phyloP scores from a whole-genome alignment of 2,888 invertebrate genomes.

The Elgonia sp. region DNA sequence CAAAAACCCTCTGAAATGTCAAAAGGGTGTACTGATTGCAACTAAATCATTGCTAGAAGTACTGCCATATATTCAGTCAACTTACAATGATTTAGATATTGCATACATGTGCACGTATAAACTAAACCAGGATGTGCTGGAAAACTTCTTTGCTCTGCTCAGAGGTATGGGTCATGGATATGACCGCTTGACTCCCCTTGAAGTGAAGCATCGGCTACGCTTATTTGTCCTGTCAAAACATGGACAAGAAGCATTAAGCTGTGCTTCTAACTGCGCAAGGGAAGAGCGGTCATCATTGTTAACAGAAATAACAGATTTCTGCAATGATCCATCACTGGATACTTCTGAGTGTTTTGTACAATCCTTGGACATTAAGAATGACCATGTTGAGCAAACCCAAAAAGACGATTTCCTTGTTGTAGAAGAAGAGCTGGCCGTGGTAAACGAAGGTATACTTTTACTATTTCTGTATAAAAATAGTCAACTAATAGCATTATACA shows the following conservation, averaged over 20 bases:
- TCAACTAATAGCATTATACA: no score
- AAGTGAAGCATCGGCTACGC: not conserved
- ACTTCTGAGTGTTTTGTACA: not conserved
- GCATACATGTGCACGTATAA: not conserved
- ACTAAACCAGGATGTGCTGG: not conserved
- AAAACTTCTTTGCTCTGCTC: not conserved
- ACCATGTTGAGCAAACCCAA: no score
- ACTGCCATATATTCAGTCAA: not conserved
- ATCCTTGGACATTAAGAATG: no score
- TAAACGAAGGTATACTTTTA: no score
- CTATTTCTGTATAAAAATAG: no score
- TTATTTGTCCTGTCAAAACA: not conserved
- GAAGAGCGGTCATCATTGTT: not conserved
- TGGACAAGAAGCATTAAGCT: not conserved
- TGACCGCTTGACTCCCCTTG: not conserved
- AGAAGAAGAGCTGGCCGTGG: no score
- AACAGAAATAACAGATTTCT: not conserved
- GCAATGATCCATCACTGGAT: not conserved
- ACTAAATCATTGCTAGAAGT: not conserved
- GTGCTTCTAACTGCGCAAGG: no score
- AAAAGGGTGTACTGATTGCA: not conserved
- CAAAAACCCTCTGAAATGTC: not conserved
- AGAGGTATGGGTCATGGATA: not conserved
- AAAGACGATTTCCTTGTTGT: no score
- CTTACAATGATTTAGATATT: not conserved